Percentiles rank a stretch among this genome's conserved stretches.
Conservation (phyloP, 2,113 vertebrate genomes). For the Plestiodon gilberti region DNA sequence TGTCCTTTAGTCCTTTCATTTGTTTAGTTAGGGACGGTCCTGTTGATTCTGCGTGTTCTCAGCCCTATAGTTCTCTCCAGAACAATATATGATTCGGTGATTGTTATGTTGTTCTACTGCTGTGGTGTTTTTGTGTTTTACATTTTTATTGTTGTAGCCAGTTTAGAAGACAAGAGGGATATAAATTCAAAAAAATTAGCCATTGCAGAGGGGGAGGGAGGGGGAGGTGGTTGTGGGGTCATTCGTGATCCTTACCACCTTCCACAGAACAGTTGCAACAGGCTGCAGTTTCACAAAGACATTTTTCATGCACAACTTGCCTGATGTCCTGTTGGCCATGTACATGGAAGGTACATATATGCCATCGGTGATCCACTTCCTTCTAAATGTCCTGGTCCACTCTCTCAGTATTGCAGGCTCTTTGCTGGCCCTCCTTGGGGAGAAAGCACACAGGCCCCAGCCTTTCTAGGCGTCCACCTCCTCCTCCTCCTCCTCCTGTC, state of each 20-base stretch:
- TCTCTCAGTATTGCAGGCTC: neutral
- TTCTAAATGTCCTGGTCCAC: neutral
- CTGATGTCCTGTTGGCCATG: neutral
- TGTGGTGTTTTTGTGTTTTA: neutral
- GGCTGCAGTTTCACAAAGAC: neutral
- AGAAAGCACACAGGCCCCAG: neutral
- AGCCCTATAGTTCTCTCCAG: no score
- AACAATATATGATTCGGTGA: neutral
- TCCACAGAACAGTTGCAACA: neutral
- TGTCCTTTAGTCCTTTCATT: neutral
- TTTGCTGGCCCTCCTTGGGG: neutral
- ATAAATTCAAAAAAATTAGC: neutral
- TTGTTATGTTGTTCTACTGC: neutral
- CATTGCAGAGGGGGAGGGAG: neutral
- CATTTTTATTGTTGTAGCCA: neutral
- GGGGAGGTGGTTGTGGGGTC: neutral
- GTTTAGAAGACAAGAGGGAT: neutral
- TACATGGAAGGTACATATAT: no score
- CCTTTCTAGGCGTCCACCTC: neutral
- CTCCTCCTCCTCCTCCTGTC: slow-evolving; percentile 42
- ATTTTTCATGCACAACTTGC: rapidly evolving
- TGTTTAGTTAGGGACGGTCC: neutral
- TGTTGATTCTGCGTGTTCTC: neutral
- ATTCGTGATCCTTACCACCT: neutral
- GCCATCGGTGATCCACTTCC: neutral